Evolutionary conservation across 2,888 invertebrate genomes (phyloP), one percentile per base, ranked within the genome.

Genomic region (Cantharis flavilabris): DNA sequence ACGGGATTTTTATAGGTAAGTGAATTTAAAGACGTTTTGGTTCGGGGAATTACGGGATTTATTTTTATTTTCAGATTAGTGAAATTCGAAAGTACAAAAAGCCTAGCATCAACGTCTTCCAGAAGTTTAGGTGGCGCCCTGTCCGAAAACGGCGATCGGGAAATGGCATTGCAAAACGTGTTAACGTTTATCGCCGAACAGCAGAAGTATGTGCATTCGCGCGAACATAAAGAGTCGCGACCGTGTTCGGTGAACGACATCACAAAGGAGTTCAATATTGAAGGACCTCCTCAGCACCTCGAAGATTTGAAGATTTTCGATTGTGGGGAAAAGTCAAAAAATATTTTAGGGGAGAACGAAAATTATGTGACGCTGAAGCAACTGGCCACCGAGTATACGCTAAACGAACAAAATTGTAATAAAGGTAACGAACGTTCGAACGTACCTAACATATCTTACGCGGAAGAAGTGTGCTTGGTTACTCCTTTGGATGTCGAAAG

Each of bases 41-140:
- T 33, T 7, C n/a, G 49, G 49, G 2, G n/a, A 49, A 49, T 7
- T 49, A 49, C 33, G 33, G 7, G 5, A 9, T 49, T 49, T 7
- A 7, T n/a, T 49, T n/a, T 49, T 26, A 14, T n/a, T 84, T 84
- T 72, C 78, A 92, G 94, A 33, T 91, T 95, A 80, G 95, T 95
- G 69, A 94, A 94, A 88, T 94, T 94, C 85, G 95, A 94, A 86
- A 95, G 94, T 88, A 94, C 93, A 79, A 94, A 94, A 86, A 94
- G 94, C 86, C 89, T 95, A 85, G 94, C 94, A 64, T 94, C 94
- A 49, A 94, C 93, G 83, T 94, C 94, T 69, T 94, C 93, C 75
- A 90, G 93, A 85, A 92, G 92, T 81, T 87, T 92, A 65, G 92
- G 92, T 10, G 90, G 90, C 26, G 90, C 89, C 72, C 86, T 91